phyloP scores from a whole-genome alignment of 1,140 invertebrate genomes.

The Dryas iulia region DNA sequence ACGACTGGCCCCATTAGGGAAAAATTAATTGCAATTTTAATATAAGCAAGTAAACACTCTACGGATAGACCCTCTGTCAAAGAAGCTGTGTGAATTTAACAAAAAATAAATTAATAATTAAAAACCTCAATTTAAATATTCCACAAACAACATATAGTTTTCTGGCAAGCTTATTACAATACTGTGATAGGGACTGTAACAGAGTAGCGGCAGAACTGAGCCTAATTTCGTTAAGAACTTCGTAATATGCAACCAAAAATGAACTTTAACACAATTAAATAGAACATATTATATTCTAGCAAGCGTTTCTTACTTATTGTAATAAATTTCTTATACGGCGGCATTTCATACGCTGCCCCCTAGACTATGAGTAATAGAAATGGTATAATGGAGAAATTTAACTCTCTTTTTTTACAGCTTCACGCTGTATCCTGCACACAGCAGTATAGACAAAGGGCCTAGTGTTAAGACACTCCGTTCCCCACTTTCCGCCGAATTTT shows the following conservation, averaged over 20 bases:
- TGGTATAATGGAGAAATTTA: not conserved
- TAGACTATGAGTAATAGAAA: not conserved
- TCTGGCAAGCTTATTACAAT: not conserved
- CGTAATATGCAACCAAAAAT: constrained; percentile 12
- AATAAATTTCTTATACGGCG: constrained; percentile 48
- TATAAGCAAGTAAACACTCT: too few relatives aligned
- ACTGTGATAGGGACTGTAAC: constrained; percentile 23
- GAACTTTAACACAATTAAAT: constrained; percentile 3
- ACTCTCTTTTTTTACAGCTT: too few relatives aligned
- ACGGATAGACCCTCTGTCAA: too few relatives aligned
- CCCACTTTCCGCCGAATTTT: too few relatives aligned
- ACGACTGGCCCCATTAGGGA: too few relatives aligned
- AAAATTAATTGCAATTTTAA: too few relatives aligned
- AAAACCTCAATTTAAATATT: too few relatives aligned
- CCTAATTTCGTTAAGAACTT: constrained; percentile 40
- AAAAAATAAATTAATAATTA: too few relatives aligned
- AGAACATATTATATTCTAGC: constrained; percentile 20
- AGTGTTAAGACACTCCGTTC: too few relatives aligned
- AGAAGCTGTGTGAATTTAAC: too few relatives aligned
- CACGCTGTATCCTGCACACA: too few relatives aligned
- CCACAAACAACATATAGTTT: not conserved
- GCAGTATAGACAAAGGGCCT: too few relatives aligned
- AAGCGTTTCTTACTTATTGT: constrained; percentile 19
- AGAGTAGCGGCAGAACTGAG: constrained; percentile 29
- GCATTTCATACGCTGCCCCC: constrained; percentile 33